Percentiles rank a stretch among this genome's conserved stretches.
Conservation (phyloP, 2,888 invertebrate species). For the Adineta ricciae region DNA sequence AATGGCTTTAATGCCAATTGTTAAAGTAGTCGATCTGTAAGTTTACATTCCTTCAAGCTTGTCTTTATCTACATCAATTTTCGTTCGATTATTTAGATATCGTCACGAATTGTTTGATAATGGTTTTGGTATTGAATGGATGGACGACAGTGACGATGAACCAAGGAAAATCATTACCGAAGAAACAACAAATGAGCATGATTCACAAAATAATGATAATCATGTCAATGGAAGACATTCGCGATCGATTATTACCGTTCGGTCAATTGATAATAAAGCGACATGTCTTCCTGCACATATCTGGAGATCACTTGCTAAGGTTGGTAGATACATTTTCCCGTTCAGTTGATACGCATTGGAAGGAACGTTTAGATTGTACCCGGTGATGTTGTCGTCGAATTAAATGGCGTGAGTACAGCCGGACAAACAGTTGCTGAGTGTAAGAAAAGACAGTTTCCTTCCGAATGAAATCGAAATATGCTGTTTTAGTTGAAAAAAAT, state of each 20-base stretch:
- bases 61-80: not conserved
- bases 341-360: not conserved
- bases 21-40: not conserved
- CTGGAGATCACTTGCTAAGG: not conserved
- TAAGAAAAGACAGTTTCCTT: not conserved
- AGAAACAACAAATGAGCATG: not conserved
- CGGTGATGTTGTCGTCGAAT: slow-evolving; percentile 31
- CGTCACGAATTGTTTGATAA: not conserved
- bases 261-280: not conserved
- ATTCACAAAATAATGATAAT: not conserved
- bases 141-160: not conserved
- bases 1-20: not conserved
- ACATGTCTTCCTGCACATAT: not conserved
- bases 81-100: not conserved
- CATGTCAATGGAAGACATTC: not conserved
- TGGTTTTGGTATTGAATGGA: slow-evolving; percentile 4
- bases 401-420: slow-evolving; percentile 28
- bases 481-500: slow-evolving; percentile 26
- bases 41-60: not conserved
- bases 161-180: not conserved
- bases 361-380: slow-evolving; percentile 23
- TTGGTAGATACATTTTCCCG: not conserved
- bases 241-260: not conserved
- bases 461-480: not conserved
- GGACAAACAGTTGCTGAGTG: slow-evolving; percentile 25